These are phyloP conservation scores for Luffia ferchaultella DNA, from an alignment of 2,888 invertebrate genomes.

Conservation along the genomic window DNA sequence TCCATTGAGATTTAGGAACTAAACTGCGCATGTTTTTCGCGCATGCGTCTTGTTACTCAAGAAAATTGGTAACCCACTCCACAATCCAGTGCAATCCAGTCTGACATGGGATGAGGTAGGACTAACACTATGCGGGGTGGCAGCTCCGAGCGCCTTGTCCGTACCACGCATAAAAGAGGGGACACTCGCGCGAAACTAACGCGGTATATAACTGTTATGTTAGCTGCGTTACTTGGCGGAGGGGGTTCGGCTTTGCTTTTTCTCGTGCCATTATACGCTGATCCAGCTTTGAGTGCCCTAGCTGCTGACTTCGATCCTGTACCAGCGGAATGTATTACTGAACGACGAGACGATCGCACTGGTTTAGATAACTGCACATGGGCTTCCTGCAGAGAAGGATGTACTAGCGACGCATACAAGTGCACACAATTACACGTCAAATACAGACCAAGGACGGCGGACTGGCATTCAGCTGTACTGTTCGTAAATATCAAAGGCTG, in stretches of 20 bases:
- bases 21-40: slow-evolving; percentile 2
- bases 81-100: too few relatives aligned
- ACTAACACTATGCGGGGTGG: slow-evolving; percentile 51
- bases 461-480: slow-evolving; percentile 69
- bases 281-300: slow-evolving; percentile 65
- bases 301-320: slow-evolving; percentile 79
- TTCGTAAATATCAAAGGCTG: slow-evolving; percentile 86
- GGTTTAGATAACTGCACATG: slow-evolving; percentile 82
- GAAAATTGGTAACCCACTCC: slow-evolving; percentile 29
- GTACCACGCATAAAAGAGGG: slow-evolving; percentile 37
- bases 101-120: slow-evolving; percentile 57
- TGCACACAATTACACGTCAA: slow-evolving; percentile 74
- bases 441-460: slow-evolving; percentile 52
- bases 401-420: slow-evolving; percentile 79
- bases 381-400: slow-evolving; percentile 83
- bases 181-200: slow-evolving; percentile 51
- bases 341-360: slow-evolving; percentile 72
- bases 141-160: slow-evolving; percentile 53
- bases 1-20: not conserved
- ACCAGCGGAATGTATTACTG: slow-evolving; percentile 77
- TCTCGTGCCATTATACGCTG: slow-evolving; percentile 57
- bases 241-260: slow-evolving; percentile 56
- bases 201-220: slow-evolving; percentile 47
- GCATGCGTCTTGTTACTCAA: slow-evolving; percentile 14
- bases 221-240: slow-evolving; percentile 50